Base-by-base conservation (phyloP, 1,140 invertebrate genomes). In the Venturia canescens region DNA sequence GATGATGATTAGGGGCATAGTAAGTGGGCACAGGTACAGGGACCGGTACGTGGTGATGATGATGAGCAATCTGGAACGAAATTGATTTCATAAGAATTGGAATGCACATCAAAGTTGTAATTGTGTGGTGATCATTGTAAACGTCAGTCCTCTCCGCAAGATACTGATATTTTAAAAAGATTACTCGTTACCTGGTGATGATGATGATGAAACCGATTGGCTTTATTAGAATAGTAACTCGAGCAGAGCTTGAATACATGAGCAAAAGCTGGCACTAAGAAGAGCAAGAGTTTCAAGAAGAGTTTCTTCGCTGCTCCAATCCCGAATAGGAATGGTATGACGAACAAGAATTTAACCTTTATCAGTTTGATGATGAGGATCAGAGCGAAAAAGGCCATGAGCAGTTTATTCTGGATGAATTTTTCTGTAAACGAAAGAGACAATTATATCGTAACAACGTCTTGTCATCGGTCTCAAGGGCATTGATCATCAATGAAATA, bases 201-300 rank as follows among this genome's bases (percentile, higher is more conserved):
- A 87, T 97, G 96, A 83, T 96, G 96, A 86, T 97, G 95, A 83
- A 94, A 95, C 84, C 96, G 96, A n/a, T 95, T 94, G 1, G 92
- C 92, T 80, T 96, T 94, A 83, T 93, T 93, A 75, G 94, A 93
- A 79, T 96, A 95, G 84, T 97, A 97, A 90, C 95, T 96, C 15
- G 96, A 95, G 89, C 96, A 97, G 1, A 97, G 92, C 87, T 97
- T 97, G 92, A 97, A 97, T 81, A 97, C 93, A 87, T 97, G 96
- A 71, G 95, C 94, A 57, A 97, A 90, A 0, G 96, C 95, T 0
- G 96, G 96, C 87, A 97, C 96, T 7, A 97, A 86, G 92, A 97
- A 97, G 1, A 97, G 92, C 23, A 97, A 87, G 38, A 97, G 91
- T 86, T 97, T 97, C 5, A 97, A 91, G 83, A 97, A 93, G 77